phyloP scores from a whole-genome alignment of 2,113 vertebrate genomes.

The Panthera tigris region DNA sequence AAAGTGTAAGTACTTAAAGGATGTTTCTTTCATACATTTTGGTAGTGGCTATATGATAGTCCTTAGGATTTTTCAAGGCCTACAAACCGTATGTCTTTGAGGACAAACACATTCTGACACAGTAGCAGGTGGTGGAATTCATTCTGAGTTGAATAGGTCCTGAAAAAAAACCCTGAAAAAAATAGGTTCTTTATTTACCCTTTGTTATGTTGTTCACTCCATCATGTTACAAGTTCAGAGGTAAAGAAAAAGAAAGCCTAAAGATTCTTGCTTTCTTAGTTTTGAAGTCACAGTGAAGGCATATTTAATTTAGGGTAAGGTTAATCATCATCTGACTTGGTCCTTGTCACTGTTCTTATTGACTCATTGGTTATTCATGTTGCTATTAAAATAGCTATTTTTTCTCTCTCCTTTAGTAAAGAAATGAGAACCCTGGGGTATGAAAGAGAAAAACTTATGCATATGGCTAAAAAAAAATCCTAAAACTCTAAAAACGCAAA shows the following conservation, averaged over 20 bases:
- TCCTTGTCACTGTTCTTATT: neutral
- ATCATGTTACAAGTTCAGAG: slow-evolving; percentile 9
- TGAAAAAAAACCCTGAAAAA: neutral
- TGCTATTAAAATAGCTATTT: neutral
- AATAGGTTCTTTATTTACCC: neutral
- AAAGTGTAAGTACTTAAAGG: neutral
- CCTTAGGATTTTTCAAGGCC: neutral
- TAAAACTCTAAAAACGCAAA: neutral
- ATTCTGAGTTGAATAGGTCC: neutral
- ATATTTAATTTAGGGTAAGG: neutral
- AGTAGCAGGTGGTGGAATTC: slow-evolving; percentile 13
- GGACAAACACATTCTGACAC: neutral
- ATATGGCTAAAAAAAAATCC: neutral
- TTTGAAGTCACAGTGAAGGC: neutral
- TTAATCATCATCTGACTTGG: neutral
- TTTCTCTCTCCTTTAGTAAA: neutral
- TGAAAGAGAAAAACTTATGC: neutral
- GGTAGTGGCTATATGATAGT: neutral
- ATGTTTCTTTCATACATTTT: neutral
- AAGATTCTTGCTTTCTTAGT: neutral
- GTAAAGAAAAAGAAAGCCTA: neutral
- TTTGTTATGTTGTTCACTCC: neutral
- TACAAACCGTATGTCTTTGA: neutral
- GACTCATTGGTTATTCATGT: neutral
- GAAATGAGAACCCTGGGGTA: neutral